phyloP scores from a whole-genome alignment of 2,113 vertebrate species.

The Phasianus colchicus region DNA sequence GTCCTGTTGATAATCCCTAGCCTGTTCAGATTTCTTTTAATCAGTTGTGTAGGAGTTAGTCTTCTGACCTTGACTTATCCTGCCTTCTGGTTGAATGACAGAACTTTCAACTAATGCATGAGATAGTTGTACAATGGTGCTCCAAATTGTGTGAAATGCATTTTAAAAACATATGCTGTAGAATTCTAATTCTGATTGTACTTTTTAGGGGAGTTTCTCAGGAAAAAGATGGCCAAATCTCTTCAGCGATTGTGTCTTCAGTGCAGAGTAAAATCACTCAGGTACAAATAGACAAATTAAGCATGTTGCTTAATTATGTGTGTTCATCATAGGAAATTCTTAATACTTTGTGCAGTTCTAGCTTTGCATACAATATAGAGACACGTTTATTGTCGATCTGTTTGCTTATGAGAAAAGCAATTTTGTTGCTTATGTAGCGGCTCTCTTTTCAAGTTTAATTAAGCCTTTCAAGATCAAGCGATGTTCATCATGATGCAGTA shows the following conservation, averaged over 20 bases:
- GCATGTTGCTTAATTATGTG: neutral
- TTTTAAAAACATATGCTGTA: neutral
- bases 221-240: conserved; percentile 94
- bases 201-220: conserved; percentile 88
- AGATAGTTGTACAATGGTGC: neutral
- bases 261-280: conserved; percentile 99
- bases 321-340: neutral
- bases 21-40: neutral
- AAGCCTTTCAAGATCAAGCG: neutral
- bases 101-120: neutral
- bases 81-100: neutral
- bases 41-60: neutral
- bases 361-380: neutral
- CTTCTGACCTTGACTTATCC: neutral
- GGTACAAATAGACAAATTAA: conserved; percentile 75
- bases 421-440: neutral
- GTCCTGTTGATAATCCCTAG: neutral
- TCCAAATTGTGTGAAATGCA: neutral
- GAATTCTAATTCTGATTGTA: neutral
- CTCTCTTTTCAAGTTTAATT: neutral
- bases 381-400: neutral
- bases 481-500: neutral
- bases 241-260: conserved; percentile 94
- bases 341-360: neutral
- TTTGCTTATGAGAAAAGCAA: neutral